phyloP scores from a whole-genome alignment of 2,113 vertebrate genomes.

The Mesembrinibis cayennensis region DNA sequence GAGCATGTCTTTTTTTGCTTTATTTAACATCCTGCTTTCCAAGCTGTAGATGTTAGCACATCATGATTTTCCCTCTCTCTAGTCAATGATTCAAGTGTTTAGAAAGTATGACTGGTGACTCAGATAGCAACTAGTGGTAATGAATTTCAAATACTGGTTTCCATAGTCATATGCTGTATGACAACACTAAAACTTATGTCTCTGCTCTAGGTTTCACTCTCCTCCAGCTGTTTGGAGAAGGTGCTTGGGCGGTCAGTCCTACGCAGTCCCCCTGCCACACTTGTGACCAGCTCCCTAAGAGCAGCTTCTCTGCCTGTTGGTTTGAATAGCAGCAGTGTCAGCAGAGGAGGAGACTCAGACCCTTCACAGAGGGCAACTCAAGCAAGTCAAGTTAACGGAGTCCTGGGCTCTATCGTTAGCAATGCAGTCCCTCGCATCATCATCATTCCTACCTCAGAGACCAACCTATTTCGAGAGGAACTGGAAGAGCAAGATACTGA shows the following conservation, averaged over 20 bases:
- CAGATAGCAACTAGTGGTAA: background rate
- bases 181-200: background rate
- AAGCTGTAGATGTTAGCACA: background rate
- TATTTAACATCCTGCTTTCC: background rate
- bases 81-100: background rate
- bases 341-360: background rate
- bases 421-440: slow-evolving; percentile 59
- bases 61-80: background rate
- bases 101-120: background rate
- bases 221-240: slow-evolving; percentile 40
- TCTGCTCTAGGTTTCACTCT: background rate
- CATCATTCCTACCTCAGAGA: slow-evolving; percentile 71
- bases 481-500: slow-evolving; percentile 22
- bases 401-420: slow-evolving; percentile 1
- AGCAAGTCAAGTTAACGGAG: background rate
- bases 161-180: background rate
- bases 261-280: background rate
- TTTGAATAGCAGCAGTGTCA: slow-evolving; percentile 31
- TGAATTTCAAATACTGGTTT: background rate
- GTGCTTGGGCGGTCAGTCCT: background rate
- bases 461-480: slow-evolving; percentile 28
- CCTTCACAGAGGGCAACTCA: background rate
- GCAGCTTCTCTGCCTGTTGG: slow-evolving; percentile 59
- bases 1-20: background rate
- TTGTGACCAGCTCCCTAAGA: slow-evolving; percentile 30